These are phyloP conservation scores for Drosophila vallismaia DNA, from an alignment of 2,888 invertebrate species.

Conservation along the genomic window DNA sequence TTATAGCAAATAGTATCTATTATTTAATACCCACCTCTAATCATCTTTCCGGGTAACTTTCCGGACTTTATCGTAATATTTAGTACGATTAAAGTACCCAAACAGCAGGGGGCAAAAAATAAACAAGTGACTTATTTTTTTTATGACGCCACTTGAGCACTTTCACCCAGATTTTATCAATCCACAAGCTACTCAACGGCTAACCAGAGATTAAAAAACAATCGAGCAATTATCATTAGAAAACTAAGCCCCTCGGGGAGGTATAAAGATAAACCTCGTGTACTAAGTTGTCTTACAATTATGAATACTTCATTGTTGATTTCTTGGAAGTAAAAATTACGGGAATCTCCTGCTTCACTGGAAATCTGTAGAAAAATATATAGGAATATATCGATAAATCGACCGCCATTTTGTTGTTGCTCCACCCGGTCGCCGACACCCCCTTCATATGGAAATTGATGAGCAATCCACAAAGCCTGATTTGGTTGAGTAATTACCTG, in stretches of 20 bases:
- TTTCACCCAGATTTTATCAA: slow-evolving; percentile 48
- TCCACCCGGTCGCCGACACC: too few relatives aligned
- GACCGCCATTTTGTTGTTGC: slow-evolving; percentile 28
- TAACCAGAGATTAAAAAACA: slow-evolving; percentile 32
- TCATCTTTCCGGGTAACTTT: slow-evolving; percentile 4
- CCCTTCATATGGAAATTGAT: slow-evolving; percentile 50
- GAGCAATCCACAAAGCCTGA: slow-evolving; percentile 50
- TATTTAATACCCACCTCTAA: slow-evolving; percentile 1
- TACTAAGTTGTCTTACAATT: slow-evolving; percentile 1
- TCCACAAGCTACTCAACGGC: slow-evolving; percentile 15
- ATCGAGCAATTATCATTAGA: slow-evolving; percentile 34
- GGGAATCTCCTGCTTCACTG: slow-evolving; percentile 5
- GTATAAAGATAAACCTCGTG: not conserved
- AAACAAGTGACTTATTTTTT: slow-evolving; percentile 30
- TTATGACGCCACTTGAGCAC: slow-evolving; percentile 35
- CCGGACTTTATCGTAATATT: not conserved
- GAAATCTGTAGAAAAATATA: not conserved
- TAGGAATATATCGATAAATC: slow-evolving; percentile 6
- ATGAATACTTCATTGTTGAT: slow-evolving; percentile 4
- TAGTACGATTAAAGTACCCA: slow-evolving; percentile 12
- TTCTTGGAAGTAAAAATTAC: slow-evolving; percentile 23
- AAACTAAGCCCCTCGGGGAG: slow-evolving; percentile 1
- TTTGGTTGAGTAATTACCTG: slow-evolving; percentile 65
- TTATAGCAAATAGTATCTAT: not conserved
- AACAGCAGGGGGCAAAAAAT: slow-evolving; percentile 3